These are phyloP conservation scores for Brienomyrus brachyistius DNA, from an alignment of 2,113 vertebrate species.

Conservation along the genomic window DNA sequence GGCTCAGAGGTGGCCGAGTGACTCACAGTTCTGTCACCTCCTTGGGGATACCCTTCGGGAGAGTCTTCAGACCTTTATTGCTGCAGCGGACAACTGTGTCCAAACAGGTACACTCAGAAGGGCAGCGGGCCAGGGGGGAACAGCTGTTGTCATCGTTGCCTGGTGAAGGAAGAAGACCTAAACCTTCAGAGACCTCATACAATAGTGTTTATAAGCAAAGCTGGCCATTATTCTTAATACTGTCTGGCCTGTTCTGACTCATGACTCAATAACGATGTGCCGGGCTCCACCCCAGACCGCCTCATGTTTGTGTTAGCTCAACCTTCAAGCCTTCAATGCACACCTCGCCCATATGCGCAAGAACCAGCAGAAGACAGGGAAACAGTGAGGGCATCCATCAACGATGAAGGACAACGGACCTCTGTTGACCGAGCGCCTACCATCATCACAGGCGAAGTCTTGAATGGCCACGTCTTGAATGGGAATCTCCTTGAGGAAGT, in stretches of 20 bases:
- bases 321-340: neutral
- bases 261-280: constrained; percentile 2
- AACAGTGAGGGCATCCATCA: neutral
- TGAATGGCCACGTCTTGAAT: constrained; percentile 96
- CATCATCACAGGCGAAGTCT: constrained; percentile 95
- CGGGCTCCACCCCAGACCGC: neutral
- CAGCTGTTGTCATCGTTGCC: constrained; percentile 95
- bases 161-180: constrained; percentile 31
- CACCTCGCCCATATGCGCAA: neutral
- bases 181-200: neutral
- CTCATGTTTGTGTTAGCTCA: neutral
- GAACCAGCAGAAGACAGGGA: neutral
- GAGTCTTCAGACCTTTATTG: constrained; percentile 83
- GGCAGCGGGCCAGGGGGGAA: constrained; percentile 83
- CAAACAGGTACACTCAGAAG: constrained; percentile 88
- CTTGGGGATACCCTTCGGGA: constrained; percentile 89
- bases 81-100: constrained; percentile 97
- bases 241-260: neutral
- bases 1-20: neutral
- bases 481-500: constrained; percentile 96
- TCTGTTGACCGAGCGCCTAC: constrained; percentile 48
- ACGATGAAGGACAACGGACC: neutral
- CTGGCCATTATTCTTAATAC: neutral
- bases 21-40: constrained; percentile 97
- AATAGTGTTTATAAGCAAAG: neutral